Evolutionary conservation across 2,888 invertebrate genomes (phyloP).

Genomic region (Drosophila meridiana): DNA sequence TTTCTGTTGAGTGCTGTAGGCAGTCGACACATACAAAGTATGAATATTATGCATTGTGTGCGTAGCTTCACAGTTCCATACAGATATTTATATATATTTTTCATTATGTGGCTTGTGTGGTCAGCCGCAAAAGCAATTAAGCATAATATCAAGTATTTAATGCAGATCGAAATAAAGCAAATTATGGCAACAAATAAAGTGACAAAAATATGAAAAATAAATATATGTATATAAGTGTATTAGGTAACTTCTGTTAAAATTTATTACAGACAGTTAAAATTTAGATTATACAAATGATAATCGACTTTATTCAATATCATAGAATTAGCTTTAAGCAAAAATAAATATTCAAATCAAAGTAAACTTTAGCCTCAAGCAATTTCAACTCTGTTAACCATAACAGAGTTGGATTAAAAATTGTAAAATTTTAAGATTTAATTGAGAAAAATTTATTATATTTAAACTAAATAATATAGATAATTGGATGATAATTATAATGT

Average conservation of each 20-base stretch:
- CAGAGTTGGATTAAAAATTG: too few species aligned
- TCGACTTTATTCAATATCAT: too few species aligned
- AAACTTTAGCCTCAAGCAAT: too few species aligned
- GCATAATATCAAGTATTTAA: constrained; percentile 13
- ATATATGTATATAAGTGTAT: neutral
- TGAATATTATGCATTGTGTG: neutral
- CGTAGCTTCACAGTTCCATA: neutral
- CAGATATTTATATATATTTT: constrained; percentile 4
- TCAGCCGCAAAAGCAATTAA: constrained; percentile 21
- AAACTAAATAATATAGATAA: too few species aligned
- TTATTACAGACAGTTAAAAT: neutral
- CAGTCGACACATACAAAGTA: neutral
- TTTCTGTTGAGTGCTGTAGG: constrained; percentile 12
- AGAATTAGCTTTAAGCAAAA: too few species aligned
- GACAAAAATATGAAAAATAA: neutral
- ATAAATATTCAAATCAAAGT: too few species aligned
- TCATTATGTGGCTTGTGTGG: constrained; percentile 19
- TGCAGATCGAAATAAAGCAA: constrained; percentile 8
- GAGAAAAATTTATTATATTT: too few species aligned
- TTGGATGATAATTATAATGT: too few species aligned
- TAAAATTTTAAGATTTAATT: too few species aligned
- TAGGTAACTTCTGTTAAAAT: neutral
- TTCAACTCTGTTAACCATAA: too few species aligned
- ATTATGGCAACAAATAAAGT: constrained; percentile 7
- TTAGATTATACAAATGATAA: neutral